A percentile compares a stretch with the other conserved stretches of the same genome.
These are phyloP conservation scores for Dryobotodes eremita DNA, from an alignment of 2,888 invertebrate genomes.

Conservation along the genomic window DNA sequence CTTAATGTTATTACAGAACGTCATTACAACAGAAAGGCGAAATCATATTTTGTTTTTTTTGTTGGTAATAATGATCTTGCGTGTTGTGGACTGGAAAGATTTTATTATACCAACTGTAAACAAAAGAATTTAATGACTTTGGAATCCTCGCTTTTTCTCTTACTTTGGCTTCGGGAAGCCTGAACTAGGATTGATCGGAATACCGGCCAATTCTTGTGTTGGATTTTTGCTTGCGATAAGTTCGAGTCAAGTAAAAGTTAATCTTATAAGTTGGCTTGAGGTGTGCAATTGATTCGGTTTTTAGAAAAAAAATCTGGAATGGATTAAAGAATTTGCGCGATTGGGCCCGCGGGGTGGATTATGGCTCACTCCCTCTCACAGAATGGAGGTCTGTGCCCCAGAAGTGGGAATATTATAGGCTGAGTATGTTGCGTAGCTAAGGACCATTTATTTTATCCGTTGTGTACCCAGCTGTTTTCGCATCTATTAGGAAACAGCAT, in stretches of 20 bases:
- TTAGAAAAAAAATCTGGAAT: not conserved
- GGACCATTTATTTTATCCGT: not conserved
- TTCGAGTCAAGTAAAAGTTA: not conserved
- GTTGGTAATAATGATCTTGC: slow-evolving; percentile 44
- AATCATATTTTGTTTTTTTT: slow-evolving; percentile 41
- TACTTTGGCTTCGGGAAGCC: not conserved
- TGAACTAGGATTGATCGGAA: slow-evolving; percentile 4
- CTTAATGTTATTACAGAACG: slow-evolving; percentile 70
- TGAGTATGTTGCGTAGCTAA: not conserved
- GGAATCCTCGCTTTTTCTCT: slow-evolving; percentile 21
- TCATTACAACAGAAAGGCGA: slow-evolving; percentile 52
- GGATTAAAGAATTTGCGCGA: not conserved
- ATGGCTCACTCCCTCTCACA: not conserved
- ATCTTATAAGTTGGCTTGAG: not conserved
- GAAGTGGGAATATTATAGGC: not conserved
- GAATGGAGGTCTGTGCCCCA: not conserved
- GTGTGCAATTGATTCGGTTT: not conserved
- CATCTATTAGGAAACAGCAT: not conserved
- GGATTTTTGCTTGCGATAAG: too few relatives aligned
- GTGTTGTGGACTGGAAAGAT: slow-evolving; percentile 38
- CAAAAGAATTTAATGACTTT: slow-evolving; percentile 22
- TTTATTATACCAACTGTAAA: slow-evolving; percentile 23
- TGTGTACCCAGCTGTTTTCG: too few relatives aligned
- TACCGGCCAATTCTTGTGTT: not conserved
- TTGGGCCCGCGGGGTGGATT: not conserved